A percentile compares a stretch with the other conserved stretches of the same genome.
Evolutionary conservation across 1,140 invertebrate species (phyloP).

Genomic region (Ganaspis sp.): DNA sequence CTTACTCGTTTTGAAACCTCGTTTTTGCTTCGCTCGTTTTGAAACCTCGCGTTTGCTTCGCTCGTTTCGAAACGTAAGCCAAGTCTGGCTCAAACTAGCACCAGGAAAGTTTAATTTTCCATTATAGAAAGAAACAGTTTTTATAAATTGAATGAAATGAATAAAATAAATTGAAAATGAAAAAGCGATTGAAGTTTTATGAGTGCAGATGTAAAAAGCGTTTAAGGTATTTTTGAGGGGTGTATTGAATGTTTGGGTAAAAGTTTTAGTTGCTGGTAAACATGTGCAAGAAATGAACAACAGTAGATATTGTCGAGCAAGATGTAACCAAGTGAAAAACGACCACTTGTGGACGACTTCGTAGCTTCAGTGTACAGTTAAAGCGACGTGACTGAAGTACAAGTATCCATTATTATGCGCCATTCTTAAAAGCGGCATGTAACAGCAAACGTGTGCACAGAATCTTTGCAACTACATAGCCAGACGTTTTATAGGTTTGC

Average conservation of each 20-base stretch:
- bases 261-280: neutral
- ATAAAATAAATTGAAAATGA: too few species aligned
- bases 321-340: constrained; percentile 16
- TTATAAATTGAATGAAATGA: too few species aligned
- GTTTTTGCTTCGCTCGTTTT: too few species aligned
- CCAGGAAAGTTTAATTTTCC: too few species aligned
- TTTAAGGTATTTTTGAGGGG: too few species aligned
- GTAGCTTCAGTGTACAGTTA: neutral
- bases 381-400: constrained; percentile 17
- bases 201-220: too few species aligned
- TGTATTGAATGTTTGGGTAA: neutral
- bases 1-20: too few species aligned
- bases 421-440: neutral
- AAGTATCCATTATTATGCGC: constrained; percentile 8
- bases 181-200: too few species aligned
- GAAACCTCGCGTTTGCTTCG: too few species aligned
- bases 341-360: constrained; percentile 7
- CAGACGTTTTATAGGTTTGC: constrained; percentile 61
- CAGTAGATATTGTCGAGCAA: constrained; percentile 23
- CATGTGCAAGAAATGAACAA: constrained; percentile 17
- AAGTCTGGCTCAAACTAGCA: too few species aligned
- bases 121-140: too few species aligned
- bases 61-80: too few species aligned
- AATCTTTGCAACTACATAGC: constrained; percentile 43
- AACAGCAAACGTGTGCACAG: constrained; percentile 3